Base-by-base conservation (phyloP, 2,113 vertebrate genomes). In the Ceuthmochares aereus region DNA sequence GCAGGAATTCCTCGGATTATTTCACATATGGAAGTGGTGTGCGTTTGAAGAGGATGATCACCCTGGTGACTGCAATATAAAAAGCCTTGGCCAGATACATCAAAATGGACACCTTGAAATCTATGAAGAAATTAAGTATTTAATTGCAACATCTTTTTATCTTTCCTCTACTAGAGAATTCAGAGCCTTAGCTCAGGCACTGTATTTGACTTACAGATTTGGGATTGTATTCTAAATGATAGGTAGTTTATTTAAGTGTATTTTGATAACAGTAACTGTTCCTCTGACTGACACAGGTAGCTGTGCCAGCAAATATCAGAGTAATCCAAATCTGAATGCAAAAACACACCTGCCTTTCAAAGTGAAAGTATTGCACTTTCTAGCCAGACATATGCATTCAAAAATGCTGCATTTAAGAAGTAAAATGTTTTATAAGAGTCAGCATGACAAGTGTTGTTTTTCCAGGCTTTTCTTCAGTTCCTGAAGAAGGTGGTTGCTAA, bases 401-500 rank as follows among this genome's bases (percentile, higher is more conserved):
- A 87, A 88, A 80, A 74, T 1, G 1, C 2, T 60, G 10, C 49
- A 34, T 68, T 89, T 75, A 56, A 67, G 20, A 49, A 66, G 11
- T 23, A 58, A 83, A 63, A 8, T 36, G 9, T 54, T 94, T 89
- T 23, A 29, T 54, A 27, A 87, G 23, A 34, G 42, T 75, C 27
- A 52, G 4, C 22, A 15, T 59, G 66, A 66, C 14, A 74, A 54
- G 6, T 23, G 6, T 37, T 75, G 2, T 18, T 80, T 94, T 96
- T 40, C 60, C 17, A 99, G 99, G 99, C 98, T 32, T 97, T 99
- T 89, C 97, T 99, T 96, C 97, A 98, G 72, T 99, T 99, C 97
- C 98, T 99, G 67, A 98, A 98, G 68, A 99, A 99, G 92, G 99
- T 99, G 64, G 98, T 99, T 59, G 98, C 98, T 81, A 98, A 99